phyloP scores from a whole-genome alignment of 2,113 vertebrate genomes.

The Pygoscelis antarcticus region DNA sequence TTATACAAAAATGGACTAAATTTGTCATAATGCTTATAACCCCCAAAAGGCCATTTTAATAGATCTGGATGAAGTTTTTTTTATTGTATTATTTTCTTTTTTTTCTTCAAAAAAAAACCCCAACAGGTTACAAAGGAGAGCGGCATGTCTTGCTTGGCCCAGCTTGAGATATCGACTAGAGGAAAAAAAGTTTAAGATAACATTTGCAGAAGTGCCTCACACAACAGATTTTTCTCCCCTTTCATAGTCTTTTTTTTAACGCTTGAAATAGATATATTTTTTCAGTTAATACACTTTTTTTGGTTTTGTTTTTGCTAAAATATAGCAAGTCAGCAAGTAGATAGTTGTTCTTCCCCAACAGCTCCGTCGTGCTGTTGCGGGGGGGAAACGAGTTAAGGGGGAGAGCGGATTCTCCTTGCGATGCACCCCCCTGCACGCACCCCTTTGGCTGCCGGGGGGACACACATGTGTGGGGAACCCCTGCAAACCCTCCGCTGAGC shows the following conservation, averaged over 20 bases:
- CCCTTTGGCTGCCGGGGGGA: neutral
- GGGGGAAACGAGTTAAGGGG: neutral
- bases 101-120: neutral
- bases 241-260: slow-evolving; percentile 2
- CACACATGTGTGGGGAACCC: fast-evolving
- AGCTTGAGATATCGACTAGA: slow-evolving; percentile 29
- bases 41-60: slow-evolving; percentile 75
- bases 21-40: slow-evolving; percentile 87
- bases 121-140: slow-evolving; percentile 65
- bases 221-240: slow-evolving; percentile 7
- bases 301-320: slow-evolving; percentile 74
- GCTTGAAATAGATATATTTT: slow-evolving; percentile 24
- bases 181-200: slow-evolving; percentile 22
- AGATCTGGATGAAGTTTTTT: slow-evolving; percentile 33
- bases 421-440: no score
- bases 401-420: neutral
- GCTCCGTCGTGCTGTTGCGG: neutral
- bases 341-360: slow-evolving; percentile 31
- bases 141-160: slow-evolving; percentile 42
- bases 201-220: slow-evolving; percentile 54
- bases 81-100: slow-evolving; percentile 27
- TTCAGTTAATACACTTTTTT: slow-evolving; percentile 50
- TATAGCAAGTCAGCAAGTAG: slow-evolving; percentile 76
- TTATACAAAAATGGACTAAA: slow-evolving; percentile 85
- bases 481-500: neutral